These are phyloP conservation scores for Boloria euphrosyne DNA, from an alignment of 2,888 invertebrate genomes.

Conservation along the genomic window DNA sequence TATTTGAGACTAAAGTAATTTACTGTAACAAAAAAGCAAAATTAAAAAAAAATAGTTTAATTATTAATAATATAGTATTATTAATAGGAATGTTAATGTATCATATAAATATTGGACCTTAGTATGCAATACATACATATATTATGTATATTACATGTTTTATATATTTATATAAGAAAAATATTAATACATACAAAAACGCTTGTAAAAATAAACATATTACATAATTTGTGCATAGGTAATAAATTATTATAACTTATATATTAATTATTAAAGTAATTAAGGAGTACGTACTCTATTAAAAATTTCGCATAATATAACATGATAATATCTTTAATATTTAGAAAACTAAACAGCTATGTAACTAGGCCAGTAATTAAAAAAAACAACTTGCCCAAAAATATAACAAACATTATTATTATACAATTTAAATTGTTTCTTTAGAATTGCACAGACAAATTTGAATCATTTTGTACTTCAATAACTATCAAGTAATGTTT, in stretches of 20 bases:
- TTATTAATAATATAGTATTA: not conserved
- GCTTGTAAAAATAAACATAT: no score
- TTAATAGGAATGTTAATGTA: conserved; percentile 14
- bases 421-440: no score
- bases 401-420: no score
- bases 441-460: no score
- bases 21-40: conserved; percentile 4
- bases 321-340: not conserved
- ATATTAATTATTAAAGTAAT: not conserved
- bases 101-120: not conserved
- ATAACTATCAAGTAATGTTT: no score
- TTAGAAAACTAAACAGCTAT: no score
- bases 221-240: no score
- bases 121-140: no score
- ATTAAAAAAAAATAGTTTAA: not conserved
- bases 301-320: not conserved
- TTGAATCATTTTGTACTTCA: no score
- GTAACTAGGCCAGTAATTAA: not conserved
- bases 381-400: not conserved
- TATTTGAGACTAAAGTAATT: not conserved
- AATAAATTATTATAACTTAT: not conserved
- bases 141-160: no score
- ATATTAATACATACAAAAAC: no score
- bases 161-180: no score
- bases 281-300: not conserved